Base-by-base conservation (phyloP, 2,888 invertebrate species). In the Cotesia congregata region DNA sequence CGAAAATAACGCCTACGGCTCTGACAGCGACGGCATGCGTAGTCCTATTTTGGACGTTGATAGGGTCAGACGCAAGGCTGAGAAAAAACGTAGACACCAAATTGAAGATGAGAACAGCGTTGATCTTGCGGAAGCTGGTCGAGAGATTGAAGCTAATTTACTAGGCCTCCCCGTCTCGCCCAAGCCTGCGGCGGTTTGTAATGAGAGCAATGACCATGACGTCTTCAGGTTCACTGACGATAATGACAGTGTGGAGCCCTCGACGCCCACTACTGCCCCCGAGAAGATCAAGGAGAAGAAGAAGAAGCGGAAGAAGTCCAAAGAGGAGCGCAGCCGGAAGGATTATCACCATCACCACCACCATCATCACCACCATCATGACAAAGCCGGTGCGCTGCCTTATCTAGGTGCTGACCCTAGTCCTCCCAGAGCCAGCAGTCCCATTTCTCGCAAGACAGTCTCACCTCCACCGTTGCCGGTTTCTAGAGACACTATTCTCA, bases 251-350 rank as follows among this genome's bases (percentile, higher is more conserved):
- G 85, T 91, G 72, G 92, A 92, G 80, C 88, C 90, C 0, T 86
- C 90, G 30, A 86, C 90, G 6, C 88, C 83, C 70, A 88, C 86
- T 9, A 84, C 88, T 6, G 88, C 88, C 0, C 83, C 86, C 1
- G 91, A 90, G 82, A 86, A 94, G 81, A 91, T 91, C 72, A 94
- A 94, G 86, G 95, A 95, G 83, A 95, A 94, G 89, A 95, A 95
- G 89, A 96, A 96, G 90, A 96, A 96, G 88, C 93, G 95, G 83
- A 96, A 96, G 88, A 95, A 94, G 86, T 95, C 93, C 74, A 95
- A 94, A 87, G 96, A 96, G 83, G 95, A 95, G 79, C 93, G 93
- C 81, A 93, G 92, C 84, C 92, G 94, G 60, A 92, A 92, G 85
- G 92, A 93, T 79, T 93, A 93, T 84, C 93, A 93, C 83, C 93